Conservation (phyloP, 2,113 vertebrate genomes). For the Tinamus guttatus region DNA sequence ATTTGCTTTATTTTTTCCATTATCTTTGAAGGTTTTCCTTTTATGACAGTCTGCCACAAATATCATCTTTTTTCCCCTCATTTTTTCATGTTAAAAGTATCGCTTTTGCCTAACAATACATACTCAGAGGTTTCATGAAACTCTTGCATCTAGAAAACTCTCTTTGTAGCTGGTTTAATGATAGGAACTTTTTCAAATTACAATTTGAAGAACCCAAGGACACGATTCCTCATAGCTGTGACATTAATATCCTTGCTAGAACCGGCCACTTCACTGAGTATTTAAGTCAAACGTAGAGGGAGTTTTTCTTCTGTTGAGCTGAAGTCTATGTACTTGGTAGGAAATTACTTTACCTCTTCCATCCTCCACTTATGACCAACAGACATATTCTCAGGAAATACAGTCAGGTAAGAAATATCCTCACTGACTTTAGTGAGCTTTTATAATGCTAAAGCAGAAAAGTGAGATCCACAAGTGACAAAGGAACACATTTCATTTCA, state of each 20-base stretch:
- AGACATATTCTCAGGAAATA: constrained; percentile 20
- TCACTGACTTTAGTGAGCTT: not conserved
- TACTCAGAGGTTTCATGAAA: not conserved
- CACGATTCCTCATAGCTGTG: not conserved
- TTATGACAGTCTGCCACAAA: not conserved
- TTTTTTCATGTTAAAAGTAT: not conserved
- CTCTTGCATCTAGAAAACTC: not conserved
- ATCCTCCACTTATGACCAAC: not conserved
- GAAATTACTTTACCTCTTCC: constrained; percentile 3
- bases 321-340: not conserved
- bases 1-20: not conserved
- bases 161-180: not conserved
- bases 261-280: constrained; percentile 4
- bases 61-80: not conserved
- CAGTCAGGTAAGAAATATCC: not conserved
- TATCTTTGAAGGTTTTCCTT: not conserved
- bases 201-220: constrained; percentile 9
- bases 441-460: not conserved
- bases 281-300: not conserved
- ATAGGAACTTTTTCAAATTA: not conserved
- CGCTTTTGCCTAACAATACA: not conserved
- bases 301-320: constrained; percentile 2
- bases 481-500: not conserved
- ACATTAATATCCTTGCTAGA: constrained; percentile 8
- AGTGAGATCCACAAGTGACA: constrained; percentile 6